Evolutionary conservation across 2,797 vertebrate genomes (phyloP), one percentile per base, ranked within the genome.

Genomic region (Fistularia commersonii): DNA sequence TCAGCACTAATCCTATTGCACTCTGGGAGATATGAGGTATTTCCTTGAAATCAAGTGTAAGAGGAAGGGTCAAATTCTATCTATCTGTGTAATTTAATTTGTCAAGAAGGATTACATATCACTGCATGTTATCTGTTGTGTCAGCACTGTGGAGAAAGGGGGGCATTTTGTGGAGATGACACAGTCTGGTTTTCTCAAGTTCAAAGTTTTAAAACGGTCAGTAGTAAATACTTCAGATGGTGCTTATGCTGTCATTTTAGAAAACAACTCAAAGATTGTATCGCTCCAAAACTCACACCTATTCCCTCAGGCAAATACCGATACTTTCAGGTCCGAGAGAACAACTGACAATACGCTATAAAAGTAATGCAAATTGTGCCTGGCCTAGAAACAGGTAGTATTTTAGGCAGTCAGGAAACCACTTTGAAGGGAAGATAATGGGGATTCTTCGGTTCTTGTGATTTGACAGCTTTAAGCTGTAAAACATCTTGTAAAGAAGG

Each of bases 231-330:
- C 51, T 79, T 69, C 34, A 56, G 59, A 53, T 39, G 61, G 70
- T 51, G 60, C 76, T 83, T 53, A 86, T 85, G 79, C 74, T 82
- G 85, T 85, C 65, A 84, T 85, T 86, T 82, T 57, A 64, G 15
- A 83, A 79, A 78, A 81, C 74, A 79, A 65, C 66, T 61, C 51
- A 36, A 11, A 45, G 51, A 72, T 72, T 69, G 73, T 70, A 78
- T 76, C 61, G 55, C 54, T 32, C 51, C 12, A 32, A 8, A 0
- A 57, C 41, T 59, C 62, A 62, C 15, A 23, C 62, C 76, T 79
- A 57, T 54, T 11, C 70, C 77, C 49, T 48, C 40, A 31, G 80
- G 82, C 61, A 69, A 69, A 85, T 80, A 67, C 76, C 67, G 10
- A 48, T 1, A 45, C 44, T 36, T 45, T 32, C 12, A 0, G 13